Conservation (phyloP, 2,888 invertebrate genomes). For the Tribolium freemani region DNA sequence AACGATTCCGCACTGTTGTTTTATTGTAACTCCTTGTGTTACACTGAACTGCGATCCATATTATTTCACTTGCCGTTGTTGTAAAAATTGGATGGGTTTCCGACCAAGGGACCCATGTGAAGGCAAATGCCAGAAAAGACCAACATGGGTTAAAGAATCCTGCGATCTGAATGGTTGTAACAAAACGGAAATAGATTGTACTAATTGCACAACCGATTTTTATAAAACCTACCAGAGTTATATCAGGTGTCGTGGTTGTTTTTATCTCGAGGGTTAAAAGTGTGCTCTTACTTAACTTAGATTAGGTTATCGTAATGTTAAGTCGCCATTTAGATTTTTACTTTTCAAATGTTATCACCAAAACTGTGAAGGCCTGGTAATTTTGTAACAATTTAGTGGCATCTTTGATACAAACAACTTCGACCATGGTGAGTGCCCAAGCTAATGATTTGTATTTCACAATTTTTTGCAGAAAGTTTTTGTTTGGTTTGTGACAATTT, state of each 20-base stretch:
- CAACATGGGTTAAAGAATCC: no score
- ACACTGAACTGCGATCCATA: no score
- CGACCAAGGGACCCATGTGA: no score
- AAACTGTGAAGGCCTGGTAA: neutral
- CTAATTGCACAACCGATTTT: neutral
- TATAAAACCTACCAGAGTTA: neutral
- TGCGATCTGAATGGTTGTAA: no score
- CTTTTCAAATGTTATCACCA: neutral
- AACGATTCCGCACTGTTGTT: no score
- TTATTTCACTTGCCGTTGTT: no score
- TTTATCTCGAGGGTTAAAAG: neutral
- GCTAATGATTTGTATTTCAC: no score
- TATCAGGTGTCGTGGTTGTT: neutral
- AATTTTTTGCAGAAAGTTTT: neutral
- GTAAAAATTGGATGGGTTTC: no score
- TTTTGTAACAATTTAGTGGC: neutral
- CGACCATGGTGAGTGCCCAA: neutral
- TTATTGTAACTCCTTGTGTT: no score
- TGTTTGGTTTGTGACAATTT: neutral
- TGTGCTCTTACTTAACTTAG: neutral
- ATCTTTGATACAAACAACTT: neutral
- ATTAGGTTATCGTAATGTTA: neutral
- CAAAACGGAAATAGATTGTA: neutral
- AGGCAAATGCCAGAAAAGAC: no score
- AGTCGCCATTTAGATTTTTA: neutral